phyloP scores from a whole-genome alignment of 2,888 invertebrate genomes.

The Athalia rosae region DNA sequence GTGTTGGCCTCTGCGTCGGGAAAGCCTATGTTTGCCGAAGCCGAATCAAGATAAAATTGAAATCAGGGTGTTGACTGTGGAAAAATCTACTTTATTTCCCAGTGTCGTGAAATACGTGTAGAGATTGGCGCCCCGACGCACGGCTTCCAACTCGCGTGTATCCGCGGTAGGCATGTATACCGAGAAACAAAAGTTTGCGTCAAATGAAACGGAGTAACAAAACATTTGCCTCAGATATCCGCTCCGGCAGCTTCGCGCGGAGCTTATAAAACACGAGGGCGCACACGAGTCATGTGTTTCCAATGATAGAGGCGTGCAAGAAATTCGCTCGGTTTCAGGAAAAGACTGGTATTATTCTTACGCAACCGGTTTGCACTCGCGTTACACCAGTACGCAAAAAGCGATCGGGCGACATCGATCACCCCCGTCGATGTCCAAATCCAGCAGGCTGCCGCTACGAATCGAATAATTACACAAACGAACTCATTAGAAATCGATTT shows the following conservation, averaged over 20 bases:
- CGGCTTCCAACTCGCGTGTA: background rate
- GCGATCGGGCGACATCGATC: background rate
- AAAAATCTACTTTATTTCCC: slow-evolving; percentile 56
- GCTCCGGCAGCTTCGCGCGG: background rate
- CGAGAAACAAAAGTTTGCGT: slow-evolving; percentile 4
- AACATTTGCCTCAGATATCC: background rate
- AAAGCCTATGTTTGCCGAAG: slow-evolving; percentile 66
- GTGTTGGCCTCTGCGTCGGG: slow-evolving; percentile 16
- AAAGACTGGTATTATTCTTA: slow-evolving; percentile 36
- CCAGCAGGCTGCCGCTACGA: slow-evolving; percentile 11
- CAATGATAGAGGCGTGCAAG: background rate
- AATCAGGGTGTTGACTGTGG: slow-evolving; percentile 66
- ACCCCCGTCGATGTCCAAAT: slow-evolving; percentile 33
- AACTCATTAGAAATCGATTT: background rate
- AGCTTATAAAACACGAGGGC: slow-evolving; percentile 4
- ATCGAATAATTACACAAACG: background rate
- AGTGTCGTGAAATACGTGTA: slow-evolving; percentile 6
- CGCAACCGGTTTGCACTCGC: slow-evolving; percentile 19
- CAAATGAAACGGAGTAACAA: slow-evolving; percentile 15
- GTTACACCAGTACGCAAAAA: background rate
- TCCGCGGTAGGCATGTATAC: background rate
- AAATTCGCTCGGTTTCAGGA: slow-evolving; percentile 25
- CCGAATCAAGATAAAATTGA: slow-evolving; percentile 71
- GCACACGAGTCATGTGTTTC: background rate
- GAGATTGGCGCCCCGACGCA: slow-evolving; percentile 4